phyloP scores from a whole-genome alignment of 2,797 vertebrate genomes.

The Lindbergichthys nudifrons region DNA sequence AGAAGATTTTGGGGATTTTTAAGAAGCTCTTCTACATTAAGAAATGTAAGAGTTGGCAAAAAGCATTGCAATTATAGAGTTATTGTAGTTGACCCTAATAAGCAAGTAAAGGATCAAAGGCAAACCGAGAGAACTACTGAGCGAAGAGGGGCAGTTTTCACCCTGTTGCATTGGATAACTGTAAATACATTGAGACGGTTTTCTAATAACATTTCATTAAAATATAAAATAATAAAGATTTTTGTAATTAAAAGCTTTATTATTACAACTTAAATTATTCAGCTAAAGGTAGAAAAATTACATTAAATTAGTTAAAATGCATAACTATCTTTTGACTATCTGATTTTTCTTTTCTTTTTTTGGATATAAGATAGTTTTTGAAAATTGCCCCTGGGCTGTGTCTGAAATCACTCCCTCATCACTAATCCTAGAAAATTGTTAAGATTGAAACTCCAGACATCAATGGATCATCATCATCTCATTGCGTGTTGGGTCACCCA shows the following conservation, averaged over 20 bases:
- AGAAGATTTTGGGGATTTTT: constrained; percentile 30
- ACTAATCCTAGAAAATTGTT: background rate
- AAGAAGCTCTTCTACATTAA: constrained; percentile 22
- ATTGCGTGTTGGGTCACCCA: background rate
- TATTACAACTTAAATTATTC: background rate
- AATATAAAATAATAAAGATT: background rate
- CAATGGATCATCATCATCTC: background rate
- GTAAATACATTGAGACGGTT: too few relatives aligned
- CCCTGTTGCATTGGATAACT: background rate
- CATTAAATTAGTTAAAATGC: background rate
- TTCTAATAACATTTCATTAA: too few relatives aligned
- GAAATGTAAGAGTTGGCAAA: constrained; percentile 9
- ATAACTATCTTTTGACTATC: background rate
- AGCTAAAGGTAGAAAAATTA: background rate
- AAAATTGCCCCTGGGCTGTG: background rate
- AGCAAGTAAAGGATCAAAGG: constrained; percentile 36
- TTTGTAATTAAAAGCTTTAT: background rate
- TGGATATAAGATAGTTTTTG: background rate
- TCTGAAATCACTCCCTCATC: background rate
- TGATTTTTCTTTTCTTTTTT: background rate
- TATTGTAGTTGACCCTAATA: constrained; percentile 31
- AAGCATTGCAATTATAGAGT: constrained; percentile 34
- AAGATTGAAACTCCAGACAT: background rate
- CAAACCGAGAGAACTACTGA: too few relatives aligned
- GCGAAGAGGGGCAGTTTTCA: background rate